Percentiles rank a stretch among this genome's conserved stretches.
These are phyloP conservation scores for Eledone cirrhosa DNA, from an alignment of 2,888 invertebrate genomes.

Conservation along the genomic window DNA sequence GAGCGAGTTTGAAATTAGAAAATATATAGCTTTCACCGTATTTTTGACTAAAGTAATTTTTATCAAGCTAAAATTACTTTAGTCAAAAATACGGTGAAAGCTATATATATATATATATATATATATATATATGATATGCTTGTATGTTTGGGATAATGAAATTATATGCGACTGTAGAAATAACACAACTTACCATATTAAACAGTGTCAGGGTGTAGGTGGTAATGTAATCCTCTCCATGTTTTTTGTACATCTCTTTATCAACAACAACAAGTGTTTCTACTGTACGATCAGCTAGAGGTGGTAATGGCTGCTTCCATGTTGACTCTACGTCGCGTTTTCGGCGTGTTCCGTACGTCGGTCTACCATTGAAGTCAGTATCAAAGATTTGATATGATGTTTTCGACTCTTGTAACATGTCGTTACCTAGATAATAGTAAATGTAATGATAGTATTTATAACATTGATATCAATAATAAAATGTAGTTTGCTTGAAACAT, in stretches of 20 bases:
- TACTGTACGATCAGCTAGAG: slow-evolving; percentile 42
- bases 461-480: no score
- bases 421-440: not conserved
- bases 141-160: no score
- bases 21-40: no score
- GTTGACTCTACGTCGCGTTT: not conserved
- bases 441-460: not conserved
- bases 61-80: no score
- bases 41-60: no score
- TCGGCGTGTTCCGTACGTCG: slow-evolving; percentile 34
- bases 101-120: no score
- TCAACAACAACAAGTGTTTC: slow-evolving; percentile 62
- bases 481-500: no score
- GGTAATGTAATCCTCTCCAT: slow-evolving; percentile 61
- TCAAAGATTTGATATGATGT: not conserved
- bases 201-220: slow-evolving; percentile 62
- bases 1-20: no score
- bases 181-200: slow-evolving; percentile 55
- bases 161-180: no score
- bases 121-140: no score
- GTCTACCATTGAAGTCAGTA: not conserved
- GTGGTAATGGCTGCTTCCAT: not conserved
- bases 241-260: slow-evolving; percentile 58
- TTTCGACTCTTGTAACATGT: no score
- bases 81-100: no score